Evolutionary conservation across 2,113 vertebrate genomes (phyloP).

Genomic region (Aspiorhynchus laticeps): DNA sequence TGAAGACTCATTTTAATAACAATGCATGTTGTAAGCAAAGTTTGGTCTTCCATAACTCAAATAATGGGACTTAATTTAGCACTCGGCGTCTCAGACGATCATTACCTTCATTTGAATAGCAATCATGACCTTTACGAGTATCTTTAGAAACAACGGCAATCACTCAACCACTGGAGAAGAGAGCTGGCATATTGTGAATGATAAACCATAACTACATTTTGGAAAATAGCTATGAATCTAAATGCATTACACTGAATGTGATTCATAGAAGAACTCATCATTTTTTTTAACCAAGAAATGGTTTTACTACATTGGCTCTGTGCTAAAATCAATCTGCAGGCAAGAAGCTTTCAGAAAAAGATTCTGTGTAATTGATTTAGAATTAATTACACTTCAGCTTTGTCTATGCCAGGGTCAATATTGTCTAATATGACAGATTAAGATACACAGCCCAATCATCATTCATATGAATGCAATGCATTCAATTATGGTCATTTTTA

Average conservation of each 20-base stretch:
- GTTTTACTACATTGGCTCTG: neutral
- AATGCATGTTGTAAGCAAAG: slow-evolving; percentile 24
- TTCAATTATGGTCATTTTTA: slow-evolving; percentile 59
- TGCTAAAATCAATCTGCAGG: neutral
- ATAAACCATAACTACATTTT: neutral
- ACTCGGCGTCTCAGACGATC: neutral
- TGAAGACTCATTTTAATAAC: slow-evolving; percentile 56
- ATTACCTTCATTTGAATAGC: slow-evolving; percentile 20
- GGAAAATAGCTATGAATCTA: neutral
- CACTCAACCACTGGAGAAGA: neutral
- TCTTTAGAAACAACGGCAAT: slow-evolving; percentile 9
- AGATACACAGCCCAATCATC: slow-evolving; percentile 63
- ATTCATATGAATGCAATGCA: slow-evolving; percentile 66
- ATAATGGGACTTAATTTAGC: neutral
- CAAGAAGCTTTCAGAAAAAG: slow-evolving; percentile 28
- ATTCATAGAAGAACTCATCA: neutral
- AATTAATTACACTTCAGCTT: slow-evolving; percentile 73
- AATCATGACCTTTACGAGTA: neutral
- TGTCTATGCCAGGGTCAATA: slow-evolving; percentile 71
- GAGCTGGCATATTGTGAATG: neutral
- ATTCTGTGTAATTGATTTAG: slow-evolving; percentile 72
- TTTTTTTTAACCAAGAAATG: neutral
- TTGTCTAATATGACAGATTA: slow-evolving; percentile 77
- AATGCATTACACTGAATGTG: neutral
- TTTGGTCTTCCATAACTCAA: slow-evolving; percentile 34